Evolutionary conservation across 2,797 vertebrate genomes (phyloP), one percentile per base, ranked within the genome.

Genomic region (Sitta carolinensis): DNA sequence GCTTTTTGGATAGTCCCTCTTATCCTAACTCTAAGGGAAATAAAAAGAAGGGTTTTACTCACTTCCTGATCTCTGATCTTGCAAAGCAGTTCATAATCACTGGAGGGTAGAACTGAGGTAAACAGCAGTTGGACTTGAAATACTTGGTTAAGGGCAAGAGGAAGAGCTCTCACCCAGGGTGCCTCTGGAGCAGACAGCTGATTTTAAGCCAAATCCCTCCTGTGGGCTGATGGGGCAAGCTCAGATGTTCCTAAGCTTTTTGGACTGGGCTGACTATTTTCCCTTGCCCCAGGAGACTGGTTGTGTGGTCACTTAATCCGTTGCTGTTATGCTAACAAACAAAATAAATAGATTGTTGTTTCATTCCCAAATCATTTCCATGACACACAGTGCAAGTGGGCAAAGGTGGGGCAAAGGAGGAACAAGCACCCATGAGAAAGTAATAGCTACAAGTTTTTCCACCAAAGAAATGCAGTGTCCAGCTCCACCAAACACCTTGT

Each of bases 41-140:
- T 76, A 2, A 13, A 2, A 12, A 68, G 18, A 86, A 45, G 15
- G 15, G 34, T 58, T 93, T 92, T 87, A 80, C 17, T 91, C 27
- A 83, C 40, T 93, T 94, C 82, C 78, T 83, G 61, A 82, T 57
- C 57, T 85, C 93, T 38, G 36, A 45, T 85, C 73, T 92, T 93
- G 69, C 47, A 74, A 70, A 85, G 72, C 25, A 87, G 36, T 75
- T 91, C 70, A 43, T 25, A 58, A 78, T 38, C 66, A 59, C 61
- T 55, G 25, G 76, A 91, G 51, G 58, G 84, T 2, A 78, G 27
- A 9, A n/a, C 79, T 58, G 84, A 83, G 58, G 16, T 54, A 90
- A 94, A 86, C 57, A 94, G 76, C 73, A 86, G 38, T 15, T 73
- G 79, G 75, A 73, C 50, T 77, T 85, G 20, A 89, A 85, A 43